Conservation (phyloP, 1,140 invertebrate species). For the Andricus grossulariae region DNA sequence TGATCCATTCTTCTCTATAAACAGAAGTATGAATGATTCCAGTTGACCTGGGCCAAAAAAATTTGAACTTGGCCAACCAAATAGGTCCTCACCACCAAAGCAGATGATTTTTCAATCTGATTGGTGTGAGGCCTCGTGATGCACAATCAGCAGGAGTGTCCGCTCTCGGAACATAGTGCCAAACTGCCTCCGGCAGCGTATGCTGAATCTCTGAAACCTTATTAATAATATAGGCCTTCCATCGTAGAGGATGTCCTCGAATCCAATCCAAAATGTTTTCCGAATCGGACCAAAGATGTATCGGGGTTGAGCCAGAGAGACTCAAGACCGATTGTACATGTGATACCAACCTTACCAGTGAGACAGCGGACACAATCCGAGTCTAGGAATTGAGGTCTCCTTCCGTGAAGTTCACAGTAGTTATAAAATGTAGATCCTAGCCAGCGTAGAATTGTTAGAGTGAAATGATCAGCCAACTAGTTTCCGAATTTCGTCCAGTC, state of each 20-base stretch:
- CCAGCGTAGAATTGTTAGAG: not conserved
- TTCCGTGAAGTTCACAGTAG: not conserved
- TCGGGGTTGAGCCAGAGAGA: no score
- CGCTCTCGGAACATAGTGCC: not conserved
- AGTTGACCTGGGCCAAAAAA: no score
- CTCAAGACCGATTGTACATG: no score
- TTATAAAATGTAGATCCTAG: not conserved
- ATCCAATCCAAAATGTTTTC: no score
- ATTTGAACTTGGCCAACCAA: no score
- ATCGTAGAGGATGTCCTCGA: no score
- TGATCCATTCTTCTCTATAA: no score
- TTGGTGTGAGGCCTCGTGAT: not conserved
- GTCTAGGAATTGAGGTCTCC: constrained; percentile 32
- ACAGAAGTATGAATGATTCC: no score
- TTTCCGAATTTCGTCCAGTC: not conserved
- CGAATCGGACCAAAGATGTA: no score
- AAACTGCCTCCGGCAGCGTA: not conserved
- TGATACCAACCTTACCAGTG: no score
- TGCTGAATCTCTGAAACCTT: not conserved
- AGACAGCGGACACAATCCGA: constrained; percentile 16
- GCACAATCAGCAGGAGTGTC: not conserved
- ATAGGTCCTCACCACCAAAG: not conserved
- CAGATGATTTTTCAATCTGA: no score
- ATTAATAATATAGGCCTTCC: not conserved
- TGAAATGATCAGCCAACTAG: not conserved